Base-by-base conservation (phyloP, 1,140 invertebrate species). In the Micrasema minimum region DNA sequence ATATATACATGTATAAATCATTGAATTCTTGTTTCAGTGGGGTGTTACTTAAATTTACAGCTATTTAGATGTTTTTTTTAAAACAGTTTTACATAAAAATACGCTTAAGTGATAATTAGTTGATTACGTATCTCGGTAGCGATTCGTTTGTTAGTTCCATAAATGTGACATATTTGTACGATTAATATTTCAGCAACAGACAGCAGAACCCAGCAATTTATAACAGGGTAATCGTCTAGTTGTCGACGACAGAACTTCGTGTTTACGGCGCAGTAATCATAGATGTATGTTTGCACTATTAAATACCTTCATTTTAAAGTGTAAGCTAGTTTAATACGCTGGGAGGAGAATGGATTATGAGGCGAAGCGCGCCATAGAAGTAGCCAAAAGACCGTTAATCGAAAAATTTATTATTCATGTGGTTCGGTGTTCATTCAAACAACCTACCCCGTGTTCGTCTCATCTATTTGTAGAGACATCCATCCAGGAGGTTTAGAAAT, bases 321-420 rank as follows among this genome's bases (percentile, higher is more conserved):
- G 55, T 59, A 59, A 59, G 59, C 59, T 14, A 48, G 43, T 64
- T 64, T 64, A 46, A 64, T 64, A 64, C 55, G 55, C 38, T 23
- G 14, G 26, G 35, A 12, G 22, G 35, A 61, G 57, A 64, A 23
- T 26, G 59, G 59, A 64, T 64, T 64, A 64, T 14, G 6, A 46
- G 16, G 41, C 23, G 11, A 64, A 20, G 38, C 48, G 10, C 23
- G 46, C 26, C 35, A 53, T 66, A 61, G 53, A 57, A 46, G 53
- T 53, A 50, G 51, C 38, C 68, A 43, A 65, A 71, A 70, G 69
- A 74, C 72, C 66, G 73, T 69, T 75, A 75, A 75, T 75, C 73
- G 73, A 75, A 75, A 75, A 75, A 75, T 75, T 69, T 71, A 75
- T 75, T 75, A 75, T 75, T 75, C 73, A 75, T 66, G 69, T 41